Evolutionary conservation across 1,140 invertebrate genomes (phyloP), one percentile per base, ranked within the genome.

Genomic region (Phymastichus coffea): DNA sequence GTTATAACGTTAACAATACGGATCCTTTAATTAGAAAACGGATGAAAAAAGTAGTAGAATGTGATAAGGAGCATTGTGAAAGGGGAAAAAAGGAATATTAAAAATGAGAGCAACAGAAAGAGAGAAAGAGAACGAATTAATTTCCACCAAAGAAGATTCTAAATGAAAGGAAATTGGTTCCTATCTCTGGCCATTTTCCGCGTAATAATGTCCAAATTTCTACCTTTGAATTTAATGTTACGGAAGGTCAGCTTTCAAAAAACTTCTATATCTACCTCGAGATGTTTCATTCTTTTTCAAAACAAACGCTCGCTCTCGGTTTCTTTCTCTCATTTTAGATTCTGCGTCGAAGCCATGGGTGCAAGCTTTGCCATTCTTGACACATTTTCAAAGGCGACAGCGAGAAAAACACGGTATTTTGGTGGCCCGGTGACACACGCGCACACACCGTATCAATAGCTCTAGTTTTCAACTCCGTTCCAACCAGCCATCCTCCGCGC

Each of bases 81-180:
- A 59, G 57, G 35, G 33, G 57, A 56, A 54, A 55, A 60, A 65
- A 58, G 40, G 44, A 52, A 58, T 58, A 44, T 52, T 58, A 58
- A 52, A 52, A 30, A 20, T 37, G n/a, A n/a, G n/a, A n/a, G n/a
- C n/a, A n/a, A n/a, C n/a, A n/a, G n/a, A n/a, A n/a, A n/a, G n/a
- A n/a, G n/a, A n/a, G n/a, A n/a, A n/a, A n/a, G 26, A 37, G 40
- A 58, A 43, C 28, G 38, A 58, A 58, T 58, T 58, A 58, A 58
- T 58, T 58, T 22, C 48, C 41, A 0, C 40, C 12, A 30, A 30
- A 19, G 22, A 37, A 26, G 26, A 58, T 20, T 15, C 23, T 28
- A 51, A 58, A 58, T 51, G 48, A 52, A 52, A 44, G 48, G 30
- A 58, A 58, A 58, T 58, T 51, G 57, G 28, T 40, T 48, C 28